A percentile compares a stretch with the other conserved stretches of the same genome.
Conservation (phyloP, 2,113 vertebrate species). For the western clawed frog (Xenopus tropicalis) region UCB_Xtro_10.0 CM004443.2:174394501-174395000, state of each 20-base stretch:
- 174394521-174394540: slow-evolving; percentile 11
- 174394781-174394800: slow-evolving; percentile 23
- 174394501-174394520: slow-evolving; percentile 44
- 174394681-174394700: slow-evolving; percentile 15
- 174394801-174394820: slow-evolving; percentile 23
- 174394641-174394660: slow-evolving; percentile 35
- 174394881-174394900: slow-evolving; percentile 38
- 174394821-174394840: slow-evolving; percentile 26
- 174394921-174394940: slow-evolving; percentile 16
- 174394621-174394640: slow-evolving; percentile 25
- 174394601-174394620: slow-evolving; percentile 38
- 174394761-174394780: not conserved
- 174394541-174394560: slow-evolving; percentile 35
- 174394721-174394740: slow-evolving; percentile 27
- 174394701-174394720: slow-evolving; percentile 35
- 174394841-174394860: slow-evolving; percentile 2
- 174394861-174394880: slow-evolving; percentile 11
- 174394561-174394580: slow-evolving; percentile 11
- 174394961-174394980: slow-evolving; percentile 20
- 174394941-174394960: slow-evolving; percentile 2
- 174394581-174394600: slow-evolving; percentile 43
- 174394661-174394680: slow-evolving; percentile 36
- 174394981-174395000: slow-evolving; percentile 28
- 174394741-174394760: not conserved
- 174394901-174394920: slow-evolving; percentile 22